Evolutionary conservation across 2,113 vertebrate species (phyloP), one percentile per base, ranked within the genome.

Genomic region (Nothobranchius furzeri): DNA sequence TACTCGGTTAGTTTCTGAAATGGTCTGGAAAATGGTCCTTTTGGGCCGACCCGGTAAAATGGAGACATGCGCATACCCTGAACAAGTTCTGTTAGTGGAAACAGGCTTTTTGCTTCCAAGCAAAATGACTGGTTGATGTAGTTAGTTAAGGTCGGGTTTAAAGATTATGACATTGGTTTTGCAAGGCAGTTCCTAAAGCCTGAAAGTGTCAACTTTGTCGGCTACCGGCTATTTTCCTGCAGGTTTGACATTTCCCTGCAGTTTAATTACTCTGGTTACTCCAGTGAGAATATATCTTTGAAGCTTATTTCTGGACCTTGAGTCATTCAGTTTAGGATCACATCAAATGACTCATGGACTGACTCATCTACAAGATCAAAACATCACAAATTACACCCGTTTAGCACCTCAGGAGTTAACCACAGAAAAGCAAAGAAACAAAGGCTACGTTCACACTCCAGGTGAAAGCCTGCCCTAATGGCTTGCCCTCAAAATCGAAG

Each of bases 381-480:
- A 48, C 62, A n/a, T 65, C 7, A 51, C 0, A 60, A 51, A 46
- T 83, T 7, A 40, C 78, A 74, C 57, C 58, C 4, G 49, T 58
- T 64, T 50, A 63, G 52, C 24, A 54, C 35, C 20, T 60, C 6
- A 42, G 17, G 12, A 15, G 3, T 30, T 3, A 30, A 64, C 76
- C 70, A 49, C 85, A 80, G 69, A 81, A 76, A 80, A 71, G 71
- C 25, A 20, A 57, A 75, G 52, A 53, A 66, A 75, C 73, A 67
- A 65, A 30, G 4, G 30, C 30, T 30, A 4, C 4, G 30, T 30
- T 30, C 30, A 30, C 30, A 30, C 30, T 30, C 3, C 30, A 30
- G 30, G 30, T 4, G 4, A 30, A 30, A 30, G 30, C 30, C 30
- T 30, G 30, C 30, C 45, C 48, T 68, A 63, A 58, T 55, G 25